A percentile compares a stretch with the other conserved stretches of the same genome.
Evolutionary conservation across 2,888 invertebrate species (phyloP).

Genomic region (Aromia moschata): DNA sequence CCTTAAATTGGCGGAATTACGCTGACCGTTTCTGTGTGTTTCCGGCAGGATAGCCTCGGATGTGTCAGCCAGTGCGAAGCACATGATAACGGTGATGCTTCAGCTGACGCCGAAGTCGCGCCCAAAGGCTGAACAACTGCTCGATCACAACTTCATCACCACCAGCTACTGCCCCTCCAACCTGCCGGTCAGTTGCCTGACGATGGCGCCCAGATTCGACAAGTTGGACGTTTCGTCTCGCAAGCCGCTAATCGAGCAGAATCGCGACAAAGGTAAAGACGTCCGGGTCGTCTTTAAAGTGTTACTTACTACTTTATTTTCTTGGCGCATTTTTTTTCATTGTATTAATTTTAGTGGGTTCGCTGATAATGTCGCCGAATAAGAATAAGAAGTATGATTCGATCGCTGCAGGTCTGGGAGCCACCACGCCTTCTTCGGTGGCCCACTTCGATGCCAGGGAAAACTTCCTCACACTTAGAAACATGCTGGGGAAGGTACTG

Average conservation of each 20-base stretch:
- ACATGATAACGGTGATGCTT: constrained; percentile 85
- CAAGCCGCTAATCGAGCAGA: constrained; percentile 78
- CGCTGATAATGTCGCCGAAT: constrained; percentile 42
- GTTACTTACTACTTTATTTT: no score
- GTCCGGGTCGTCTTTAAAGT: no score
- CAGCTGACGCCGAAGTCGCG: constrained; percentile 84
- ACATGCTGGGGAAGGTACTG: constrained; percentile 57
- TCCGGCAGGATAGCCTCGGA: constrained; percentile 69
- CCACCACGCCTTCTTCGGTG: constrained; percentile 43
- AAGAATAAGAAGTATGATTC: constrained; percentile 50
- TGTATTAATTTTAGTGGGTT: constrained; percentile 38
- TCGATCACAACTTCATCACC: constrained; percentile 79
- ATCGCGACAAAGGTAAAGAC: constrained; percentile 60
- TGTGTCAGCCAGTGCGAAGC: constrained; percentile 72
- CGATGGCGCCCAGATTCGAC: constrained; percentile 92
- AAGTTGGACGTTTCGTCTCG: constrained; percentile 64
- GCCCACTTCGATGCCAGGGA: constrained; percentile 56
- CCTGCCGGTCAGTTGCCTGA: constrained; percentile 92
- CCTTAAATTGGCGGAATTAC: no score
- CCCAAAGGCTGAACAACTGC: constrained; percentile 80
- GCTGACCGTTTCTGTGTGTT: no score
- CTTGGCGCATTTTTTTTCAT: no score
- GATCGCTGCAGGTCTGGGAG: constrained; percentile 53
- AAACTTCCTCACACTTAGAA: constrained; percentile 55
- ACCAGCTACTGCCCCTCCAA: constrained; percentile 81